Evolutionary conservation across 2,113 vertebrate genomes (phyloP).

Genomic region (Ophiodon elongatus): DNA sequence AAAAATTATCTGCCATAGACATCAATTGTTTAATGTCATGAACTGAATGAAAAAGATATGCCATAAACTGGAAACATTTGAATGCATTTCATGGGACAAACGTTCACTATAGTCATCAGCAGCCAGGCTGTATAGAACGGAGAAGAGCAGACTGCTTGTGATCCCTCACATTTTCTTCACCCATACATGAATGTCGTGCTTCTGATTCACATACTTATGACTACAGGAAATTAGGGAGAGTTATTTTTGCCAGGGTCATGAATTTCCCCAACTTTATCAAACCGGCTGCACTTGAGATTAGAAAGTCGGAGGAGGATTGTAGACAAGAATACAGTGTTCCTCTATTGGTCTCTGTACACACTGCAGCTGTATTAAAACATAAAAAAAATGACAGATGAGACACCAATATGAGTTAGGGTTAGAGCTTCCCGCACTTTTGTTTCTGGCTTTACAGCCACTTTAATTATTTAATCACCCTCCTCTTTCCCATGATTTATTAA

Average conservation of each 20-base stretch:
- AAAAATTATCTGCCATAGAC: no score
- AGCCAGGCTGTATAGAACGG: neutral
- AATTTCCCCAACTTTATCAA: conserved; percentile 1
- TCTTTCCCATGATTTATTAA: conserved; percentile 41
- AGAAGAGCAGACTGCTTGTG: neutral
- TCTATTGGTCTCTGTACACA: neutral
- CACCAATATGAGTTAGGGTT: conserved; percentile 45
- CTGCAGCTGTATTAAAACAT: conserved; percentile 12
- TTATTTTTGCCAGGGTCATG: neutral
- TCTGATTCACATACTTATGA: neutral
- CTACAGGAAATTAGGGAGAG: conserved; percentile 8
- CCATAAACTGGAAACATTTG: neutral
- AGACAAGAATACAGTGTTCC: neutral
- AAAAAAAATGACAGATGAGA: conserved; percentile 12
- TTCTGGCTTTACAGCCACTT: conserved; percentile 33
- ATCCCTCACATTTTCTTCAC: neutral
- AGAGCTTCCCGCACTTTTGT: conserved; percentile 31
- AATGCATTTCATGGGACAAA: neutral
- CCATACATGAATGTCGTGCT: neutral
- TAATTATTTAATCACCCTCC: conserved; percentile 26
- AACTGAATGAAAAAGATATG: neutral
- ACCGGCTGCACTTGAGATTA: conserved; percentile 1
- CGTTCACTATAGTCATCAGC: neutral
- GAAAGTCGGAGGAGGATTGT: neutral
- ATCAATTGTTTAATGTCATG: neutral